phyloP scores from a whole-genome alignment of 2,113 vertebrate genomes.

The Corythoichthys intestinalis region DNA sequence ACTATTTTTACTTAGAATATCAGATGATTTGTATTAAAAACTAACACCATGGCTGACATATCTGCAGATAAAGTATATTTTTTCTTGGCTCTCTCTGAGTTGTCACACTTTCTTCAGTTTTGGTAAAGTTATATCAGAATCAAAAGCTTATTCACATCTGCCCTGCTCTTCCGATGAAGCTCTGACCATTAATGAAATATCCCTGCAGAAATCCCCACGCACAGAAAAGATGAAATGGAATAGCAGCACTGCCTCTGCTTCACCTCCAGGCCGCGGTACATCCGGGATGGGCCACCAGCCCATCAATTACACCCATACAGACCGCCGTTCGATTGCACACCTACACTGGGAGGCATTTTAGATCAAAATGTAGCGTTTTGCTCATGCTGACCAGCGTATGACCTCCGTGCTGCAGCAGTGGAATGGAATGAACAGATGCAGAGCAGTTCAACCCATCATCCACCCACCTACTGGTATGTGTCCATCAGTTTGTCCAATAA shows the following conservation, averaged over 20 bases:
- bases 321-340: neutral
- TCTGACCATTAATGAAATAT: constrained; percentile 34
- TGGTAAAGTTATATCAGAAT: constrained; percentile 17
- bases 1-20: constrained; percentile 41
- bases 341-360: constrained; percentile 2
- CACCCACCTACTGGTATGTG: neutral
- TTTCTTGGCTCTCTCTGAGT: constrained; percentile 16
- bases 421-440: neutral
- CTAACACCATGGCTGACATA: constrained; percentile 49
- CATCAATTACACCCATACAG: neutral
- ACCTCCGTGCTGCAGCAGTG: neutral
- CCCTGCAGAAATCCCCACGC: constrained; percentile 16
- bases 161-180: constrained; percentile 9
- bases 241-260: constrained; percentile 8
- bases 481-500: neutral
- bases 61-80: constrained; percentile 29
- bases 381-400: neutral
- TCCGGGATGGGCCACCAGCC: neutral
- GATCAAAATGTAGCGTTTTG: neutral
- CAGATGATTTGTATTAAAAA: constrained; percentile 39
- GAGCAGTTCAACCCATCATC: neutral
- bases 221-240: constrained; percentile 18
- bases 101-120: constrained; percentile 24
- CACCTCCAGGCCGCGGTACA: neutral
- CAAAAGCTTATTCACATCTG: constrained; percentile 17